These are phyloP conservation scores for Pristis pectinata DNA, from an alignment of 2,797 vertebrate species.

Conservation along the genomic window DNA sequence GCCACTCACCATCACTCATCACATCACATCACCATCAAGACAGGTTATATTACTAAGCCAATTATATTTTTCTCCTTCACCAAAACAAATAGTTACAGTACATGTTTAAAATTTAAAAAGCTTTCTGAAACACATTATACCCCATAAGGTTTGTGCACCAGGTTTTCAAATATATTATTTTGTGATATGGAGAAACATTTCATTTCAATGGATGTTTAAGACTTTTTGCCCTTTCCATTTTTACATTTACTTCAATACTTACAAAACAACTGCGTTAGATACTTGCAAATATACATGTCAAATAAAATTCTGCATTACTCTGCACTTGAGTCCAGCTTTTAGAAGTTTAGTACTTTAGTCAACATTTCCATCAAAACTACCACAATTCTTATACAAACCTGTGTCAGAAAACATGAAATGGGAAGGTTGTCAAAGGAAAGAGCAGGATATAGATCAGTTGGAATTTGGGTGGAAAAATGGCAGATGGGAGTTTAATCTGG, in stretches of 20 bases:
- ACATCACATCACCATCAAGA: too few relatives aligned
- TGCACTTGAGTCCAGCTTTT: background rate
- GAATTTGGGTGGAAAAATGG: too few relatives aligned
- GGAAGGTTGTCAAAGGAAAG: too few relatives aligned
- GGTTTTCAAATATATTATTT: background rate
- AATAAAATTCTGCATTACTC: background rate
- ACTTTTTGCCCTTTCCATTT: background rate
- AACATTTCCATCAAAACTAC: background rate
- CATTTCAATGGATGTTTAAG: background rate
- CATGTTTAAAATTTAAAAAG: background rate
- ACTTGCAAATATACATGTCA: background rate
- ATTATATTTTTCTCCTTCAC: conserved; percentile 6
- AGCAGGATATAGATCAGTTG: too few relatives aligned
- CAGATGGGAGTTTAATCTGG: too few relatives aligned
- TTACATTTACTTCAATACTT: background rate
- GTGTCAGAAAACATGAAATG: too few relatives aligned
- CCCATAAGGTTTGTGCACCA: background rate
- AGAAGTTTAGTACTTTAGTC: background rate
- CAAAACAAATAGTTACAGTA: background rate
- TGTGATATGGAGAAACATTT: too few relatives aligned
- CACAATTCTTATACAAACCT: background rate
- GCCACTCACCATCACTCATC: too few relatives aligned
- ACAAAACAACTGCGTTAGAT: background rate
- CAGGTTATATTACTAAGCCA: background rate
- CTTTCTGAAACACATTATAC: background rate